A percentile compares a stretch with the other conserved stretches of the same genome.
These are phyloP conservation scores for Spheniscus humboldti DNA, from an alignment of 2,797 vertebrate genomes.

Conservation along the genomic window DNA sequence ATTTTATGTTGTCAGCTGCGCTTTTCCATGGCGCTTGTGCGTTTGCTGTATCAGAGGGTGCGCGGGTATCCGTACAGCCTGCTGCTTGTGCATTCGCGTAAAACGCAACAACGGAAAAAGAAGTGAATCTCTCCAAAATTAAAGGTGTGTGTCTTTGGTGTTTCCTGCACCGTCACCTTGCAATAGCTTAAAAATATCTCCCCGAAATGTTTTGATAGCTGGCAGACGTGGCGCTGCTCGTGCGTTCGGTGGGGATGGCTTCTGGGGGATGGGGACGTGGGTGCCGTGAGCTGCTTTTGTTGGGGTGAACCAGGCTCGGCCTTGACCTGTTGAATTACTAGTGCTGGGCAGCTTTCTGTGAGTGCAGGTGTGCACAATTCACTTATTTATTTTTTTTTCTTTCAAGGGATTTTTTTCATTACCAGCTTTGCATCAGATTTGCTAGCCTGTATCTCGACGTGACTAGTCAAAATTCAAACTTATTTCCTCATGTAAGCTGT, in stretches of 20 bases:
- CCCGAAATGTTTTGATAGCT: not conserved
- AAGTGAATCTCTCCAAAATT: not conserved
- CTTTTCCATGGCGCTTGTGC: not conserved
- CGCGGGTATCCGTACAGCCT: not conserved
- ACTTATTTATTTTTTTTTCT: not conserved
- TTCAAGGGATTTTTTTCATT: not conserved
- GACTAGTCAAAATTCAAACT: not conserved
- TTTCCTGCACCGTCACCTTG: not conserved
- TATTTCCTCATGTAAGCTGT: not conserved
- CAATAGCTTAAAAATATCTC: not conserved
- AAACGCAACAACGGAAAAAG: not conserved
- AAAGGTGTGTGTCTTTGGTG: no score
- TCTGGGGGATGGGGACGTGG: rapidly evolving
- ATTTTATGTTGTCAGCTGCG: not conserved
- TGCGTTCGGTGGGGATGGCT: rapidly evolving
- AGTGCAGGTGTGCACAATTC: not conserved
- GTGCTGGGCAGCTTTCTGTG: not conserved
- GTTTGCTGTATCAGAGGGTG: rapidly evolving
- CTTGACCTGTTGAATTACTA: not conserved
- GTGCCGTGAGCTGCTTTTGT: rapidly evolving
- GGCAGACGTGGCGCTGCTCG: not conserved
- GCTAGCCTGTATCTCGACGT: not conserved
- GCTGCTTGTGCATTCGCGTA: not conserved
- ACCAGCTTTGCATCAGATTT: not conserved
- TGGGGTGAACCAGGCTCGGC: rapidly evolving